These are phyloP conservation scores for Distichodus sexfasciatus DNA, from an alignment of 2,797 vertebrate genomes.

Conservation along the genomic window DNA sequence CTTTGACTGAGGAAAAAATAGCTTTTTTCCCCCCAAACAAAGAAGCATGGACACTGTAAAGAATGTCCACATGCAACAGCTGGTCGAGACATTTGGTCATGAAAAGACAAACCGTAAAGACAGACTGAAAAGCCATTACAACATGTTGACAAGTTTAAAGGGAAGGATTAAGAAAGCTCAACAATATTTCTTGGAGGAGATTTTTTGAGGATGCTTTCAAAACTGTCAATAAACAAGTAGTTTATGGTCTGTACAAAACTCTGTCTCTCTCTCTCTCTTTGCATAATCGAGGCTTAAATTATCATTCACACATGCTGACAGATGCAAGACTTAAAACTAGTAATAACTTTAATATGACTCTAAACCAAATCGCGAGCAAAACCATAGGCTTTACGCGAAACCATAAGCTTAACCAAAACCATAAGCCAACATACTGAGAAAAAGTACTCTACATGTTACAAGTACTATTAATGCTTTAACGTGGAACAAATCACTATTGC, in stretches of 20 bases:
- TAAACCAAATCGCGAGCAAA: no score
- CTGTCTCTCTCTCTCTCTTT: no score
- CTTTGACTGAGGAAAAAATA: not conserved
- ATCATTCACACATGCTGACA: no score
- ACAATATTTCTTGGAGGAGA: not conserved
- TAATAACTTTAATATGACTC: no score
- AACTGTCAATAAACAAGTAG: not conserved
- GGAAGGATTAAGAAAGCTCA: not conserved
- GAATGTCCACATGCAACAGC: not conserved
- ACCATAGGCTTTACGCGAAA: no score
- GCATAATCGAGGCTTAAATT: no score
- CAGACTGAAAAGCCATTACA: conserved; percentile 39
- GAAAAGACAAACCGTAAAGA: not conserved
- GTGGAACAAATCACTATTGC: no score
- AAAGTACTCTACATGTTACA: no score
- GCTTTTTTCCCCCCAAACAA: conserved; percentile 25
- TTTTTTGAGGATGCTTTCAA: not conserved
- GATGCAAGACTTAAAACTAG: no score
- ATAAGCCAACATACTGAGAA: no score
- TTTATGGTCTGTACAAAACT: not conserved
- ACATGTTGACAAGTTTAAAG: conserved; percentile 12
- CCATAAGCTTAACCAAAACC: no score
- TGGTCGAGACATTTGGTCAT: conserved; percentile 17
- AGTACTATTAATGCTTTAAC: no score
- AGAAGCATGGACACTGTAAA: not conserved